Percentiles rank a stretch among this genome's conserved stretches.
These are phyloP conservation scores for Trichogramma pretiosum DNA, from an alignment of 1,140 invertebrate species.

Conservation along the genomic window DNA sequence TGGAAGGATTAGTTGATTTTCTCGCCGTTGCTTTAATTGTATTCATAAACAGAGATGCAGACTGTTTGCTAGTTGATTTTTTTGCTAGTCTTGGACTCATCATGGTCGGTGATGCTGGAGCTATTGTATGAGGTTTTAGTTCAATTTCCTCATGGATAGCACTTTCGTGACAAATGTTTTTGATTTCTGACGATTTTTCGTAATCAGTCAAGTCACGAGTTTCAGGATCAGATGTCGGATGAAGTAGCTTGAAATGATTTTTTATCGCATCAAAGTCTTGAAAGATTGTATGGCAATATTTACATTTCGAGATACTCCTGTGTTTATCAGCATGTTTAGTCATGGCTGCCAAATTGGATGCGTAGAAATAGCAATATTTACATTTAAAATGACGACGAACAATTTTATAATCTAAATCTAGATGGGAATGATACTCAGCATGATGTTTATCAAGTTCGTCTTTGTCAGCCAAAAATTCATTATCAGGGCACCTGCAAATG, in stretches of 20 bases:
- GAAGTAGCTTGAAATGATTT: constrained; percentile 19
- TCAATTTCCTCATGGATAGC: not conserved
- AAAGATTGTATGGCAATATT: constrained; percentile 30
- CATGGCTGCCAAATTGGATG: constrained; percentile 20
- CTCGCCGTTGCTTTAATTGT: constrained; percentile 34
- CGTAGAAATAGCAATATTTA: constrained; percentile 27
- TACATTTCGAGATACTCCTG: constrained; percentile 32
- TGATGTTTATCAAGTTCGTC: constrained; percentile 34
- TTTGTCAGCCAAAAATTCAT: constrained; percentile 31
- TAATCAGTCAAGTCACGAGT: constrained; percentile 30
- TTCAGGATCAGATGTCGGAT: constrained; percentile 26
- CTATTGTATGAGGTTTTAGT: constrained; percentile 3
- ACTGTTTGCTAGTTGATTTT: constrained; percentile 34
- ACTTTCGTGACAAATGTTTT: not conserved
- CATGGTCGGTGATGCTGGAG: constrained; percentile 2
- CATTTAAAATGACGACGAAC: constrained; percentile 23
- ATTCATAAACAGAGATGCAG: constrained; percentile 1
- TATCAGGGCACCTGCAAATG: constrained; percentile 18
- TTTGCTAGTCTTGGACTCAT: constrained; percentile 26
- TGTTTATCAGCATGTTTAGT: constrained; percentile 32
- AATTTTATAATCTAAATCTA: constrained; percentile 26
- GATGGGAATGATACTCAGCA: constrained; percentile 36
- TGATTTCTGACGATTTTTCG: constrained; percentile 9
- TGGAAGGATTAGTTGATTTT: constrained; percentile 38
- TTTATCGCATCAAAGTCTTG: constrained; percentile 16